These are phyloP conservation scores for Chrysaora quinquecirrha DNA, from an alignment of 30 jellyfish, hydroid and myxozoan species.

Conservation along the genomic window DNA sequence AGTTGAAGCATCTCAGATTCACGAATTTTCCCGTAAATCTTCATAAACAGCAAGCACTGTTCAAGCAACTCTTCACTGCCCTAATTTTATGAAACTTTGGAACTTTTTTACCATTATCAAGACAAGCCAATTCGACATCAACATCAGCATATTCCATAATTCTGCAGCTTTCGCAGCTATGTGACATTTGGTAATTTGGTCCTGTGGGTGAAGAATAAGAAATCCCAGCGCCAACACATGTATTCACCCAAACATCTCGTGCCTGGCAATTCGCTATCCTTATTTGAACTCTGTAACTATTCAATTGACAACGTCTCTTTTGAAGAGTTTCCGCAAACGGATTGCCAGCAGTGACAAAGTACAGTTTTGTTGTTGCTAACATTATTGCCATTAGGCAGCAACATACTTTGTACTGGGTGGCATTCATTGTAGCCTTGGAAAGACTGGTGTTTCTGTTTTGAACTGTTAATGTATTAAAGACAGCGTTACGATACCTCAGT, in stretches of 20 bases:
- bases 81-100: constrained; percentile 33
- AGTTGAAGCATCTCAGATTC: no score
- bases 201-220: constrained; percentile 28
- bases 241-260: constrained; percentile 46
- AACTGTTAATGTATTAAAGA: no score
- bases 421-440: no score
- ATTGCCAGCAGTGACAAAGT: constrained; percentile 6
- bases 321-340: constrained; percentile 32
- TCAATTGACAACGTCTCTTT: constrained; percentile 21
- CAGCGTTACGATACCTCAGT: no score
- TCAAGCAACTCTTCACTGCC: constrained; percentile 39
- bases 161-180: constrained; percentile 32
- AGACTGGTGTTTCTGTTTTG: no score
- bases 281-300: constrained; percentile 29
- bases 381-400: no score
- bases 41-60: not conserved
- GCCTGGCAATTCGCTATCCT: constrained; percentile 16
- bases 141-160: constrained; percentile 31
- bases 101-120: not conserved
- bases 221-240: constrained; percentile 56
- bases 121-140: constrained; percentile 37
- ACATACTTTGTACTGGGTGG: no score
- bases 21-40: no score
- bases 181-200: not conserved
- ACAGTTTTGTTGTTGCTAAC: not conserved